phyloP scores from a whole-genome alignment of 2,797 vertebrate species.

The Thaleichthys pacificus region DNA sequence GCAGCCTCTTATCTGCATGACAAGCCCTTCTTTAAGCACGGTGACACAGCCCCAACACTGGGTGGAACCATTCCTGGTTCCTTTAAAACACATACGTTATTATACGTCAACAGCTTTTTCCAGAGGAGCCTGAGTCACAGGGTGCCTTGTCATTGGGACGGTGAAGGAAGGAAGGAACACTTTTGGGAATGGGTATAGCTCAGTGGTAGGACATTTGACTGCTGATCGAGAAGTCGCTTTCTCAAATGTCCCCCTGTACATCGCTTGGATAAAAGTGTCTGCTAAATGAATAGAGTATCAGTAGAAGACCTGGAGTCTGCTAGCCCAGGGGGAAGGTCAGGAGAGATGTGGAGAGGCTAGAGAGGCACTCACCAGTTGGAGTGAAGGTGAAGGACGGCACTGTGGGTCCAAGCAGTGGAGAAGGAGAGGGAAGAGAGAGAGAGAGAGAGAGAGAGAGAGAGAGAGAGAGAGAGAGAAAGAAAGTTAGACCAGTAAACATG shows the following conservation, averaged over 20 bases:
- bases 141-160: not conserved
- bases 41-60: constrained; percentile 36
- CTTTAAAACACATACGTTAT: no score
- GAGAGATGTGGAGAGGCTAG: not conserved
- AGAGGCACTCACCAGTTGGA: constrained; percentile 87
- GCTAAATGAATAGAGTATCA: no score
- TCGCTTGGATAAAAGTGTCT: no score
- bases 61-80: not conserved
- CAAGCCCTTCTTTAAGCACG: constrained; percentile 26
- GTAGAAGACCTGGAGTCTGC: not conserved
- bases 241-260: no score
- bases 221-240: no score
- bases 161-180: not conserved
- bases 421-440: constrained; percentile 27
- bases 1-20: constrained; percentile 32
- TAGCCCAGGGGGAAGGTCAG: not conserved
- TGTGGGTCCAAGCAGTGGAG: constrained; percentile 84
- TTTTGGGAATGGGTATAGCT: no score
- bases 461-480: constrained; percentile 9
- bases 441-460: not conserved
- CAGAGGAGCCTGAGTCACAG: not conserved
- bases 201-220: no score
- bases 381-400: constrained; percentile 99
- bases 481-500: not conserved
- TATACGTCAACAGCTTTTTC: no score